phyloP scores from a whole-genome alignment of 30 jellyfish, hydroid and myxozoan genomes.

The Catostylus mosaicus region DNA sequence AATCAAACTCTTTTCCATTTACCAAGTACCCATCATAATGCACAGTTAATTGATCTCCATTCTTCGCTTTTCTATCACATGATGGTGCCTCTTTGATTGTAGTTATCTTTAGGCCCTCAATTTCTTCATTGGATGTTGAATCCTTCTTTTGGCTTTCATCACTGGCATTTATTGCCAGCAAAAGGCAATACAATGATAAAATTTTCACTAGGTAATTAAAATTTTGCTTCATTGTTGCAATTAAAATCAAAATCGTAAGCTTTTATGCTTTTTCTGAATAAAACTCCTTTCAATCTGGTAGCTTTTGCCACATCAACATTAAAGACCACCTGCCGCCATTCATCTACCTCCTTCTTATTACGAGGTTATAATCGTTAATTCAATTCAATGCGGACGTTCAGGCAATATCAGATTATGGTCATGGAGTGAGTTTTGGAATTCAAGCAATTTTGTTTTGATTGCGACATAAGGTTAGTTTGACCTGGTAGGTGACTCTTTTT shows the following conservation, averaged over 20 bases:
- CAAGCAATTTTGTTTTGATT: conserved; percentile 14
- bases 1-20: conserved; percentile 81
- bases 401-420: not conserved
- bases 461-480: too few species aligned
- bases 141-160: not conserved
- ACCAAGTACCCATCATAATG: conserved; percentile 83
- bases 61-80: conserved; percentile 66
- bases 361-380: not conserved
- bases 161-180: not conserved
- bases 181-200: not conserved
- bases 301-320: conserved; percentile 10
- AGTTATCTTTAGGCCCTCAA: conserved; percentile 35
- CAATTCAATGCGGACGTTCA: not conserved
- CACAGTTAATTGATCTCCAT: conserved; percentile 78
- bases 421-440: not conserved
- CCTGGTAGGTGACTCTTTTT: too few species aligned
- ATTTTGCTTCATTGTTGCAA: not conserved
- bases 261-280: too few species aligned
- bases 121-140: not conserved
- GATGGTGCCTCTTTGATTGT: conserved; percentile 49
- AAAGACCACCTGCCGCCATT: conserved; percentile 36
- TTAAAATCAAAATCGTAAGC: not conserved
- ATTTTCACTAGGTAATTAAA: not conserved
- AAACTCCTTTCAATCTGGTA: too few species aligned
- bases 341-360: conserved; percentile 16